These are phyloP conservation scores for Cyphomyrus discorhynchus DNA, from an alignment of 2,113 vertebrate species.

Conservation along the genomic window DNA sequence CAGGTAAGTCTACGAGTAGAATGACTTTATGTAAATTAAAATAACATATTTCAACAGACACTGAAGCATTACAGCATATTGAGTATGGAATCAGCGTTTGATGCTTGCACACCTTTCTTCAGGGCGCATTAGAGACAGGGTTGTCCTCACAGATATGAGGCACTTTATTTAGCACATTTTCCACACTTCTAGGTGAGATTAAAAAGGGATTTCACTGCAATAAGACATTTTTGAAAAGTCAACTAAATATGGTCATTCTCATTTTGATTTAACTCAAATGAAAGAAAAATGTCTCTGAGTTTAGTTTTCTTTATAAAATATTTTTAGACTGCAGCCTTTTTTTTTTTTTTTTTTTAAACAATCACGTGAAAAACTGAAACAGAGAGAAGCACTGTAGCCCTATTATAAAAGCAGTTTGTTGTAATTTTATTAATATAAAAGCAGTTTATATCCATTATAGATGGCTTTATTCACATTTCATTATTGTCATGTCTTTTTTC, in stretches of 20 bases:
- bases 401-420: background rate
- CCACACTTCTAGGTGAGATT: background rate
- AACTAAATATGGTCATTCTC: background rate
- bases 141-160: background rate
- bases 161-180: background rate
- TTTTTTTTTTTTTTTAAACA: background rate
- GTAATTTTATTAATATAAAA: background rate
- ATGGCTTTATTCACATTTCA: background rate
- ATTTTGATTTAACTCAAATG: background rate
- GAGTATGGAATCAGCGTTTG: background rate
- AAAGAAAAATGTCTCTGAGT: background rate
- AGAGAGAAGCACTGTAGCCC: background rate
- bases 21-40: background rate
- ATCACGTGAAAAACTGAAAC: background rate
- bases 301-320: background rate
- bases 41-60: background rate
- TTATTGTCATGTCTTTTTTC: conserved; percentile 28
- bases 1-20: conserved; percentile 41
- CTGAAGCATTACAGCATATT: background rate
- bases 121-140: background rate
- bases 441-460: background rate
- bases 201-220: background rate
- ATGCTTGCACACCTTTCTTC: background rate
- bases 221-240: background rate
- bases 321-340: background rate